These are phyloP conservation scores for Bursaphelenchus okinawaensis DNA, from an alignment of 2,888 invertebrate genomes.

Conservation along the genomic window DNA sequence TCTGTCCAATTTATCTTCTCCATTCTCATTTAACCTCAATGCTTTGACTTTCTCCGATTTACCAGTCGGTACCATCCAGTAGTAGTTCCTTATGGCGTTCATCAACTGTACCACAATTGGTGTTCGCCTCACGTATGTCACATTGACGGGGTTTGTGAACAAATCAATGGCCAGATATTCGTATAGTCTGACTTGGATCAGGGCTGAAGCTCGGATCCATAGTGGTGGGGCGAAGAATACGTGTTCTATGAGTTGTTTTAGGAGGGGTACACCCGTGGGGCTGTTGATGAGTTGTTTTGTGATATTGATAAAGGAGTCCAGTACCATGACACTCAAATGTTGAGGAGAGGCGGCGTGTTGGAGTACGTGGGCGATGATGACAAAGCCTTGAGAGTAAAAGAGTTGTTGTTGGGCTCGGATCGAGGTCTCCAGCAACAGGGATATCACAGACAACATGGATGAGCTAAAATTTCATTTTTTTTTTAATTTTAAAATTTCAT, in stretches of 20 bases:
- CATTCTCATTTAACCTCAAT: conserved; percentile 5
- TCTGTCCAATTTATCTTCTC: background rate
- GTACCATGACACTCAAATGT: conserved; percentile 47
- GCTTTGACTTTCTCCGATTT: background rate
- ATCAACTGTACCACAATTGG: conserved; percentile 89
- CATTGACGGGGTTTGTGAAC: conserved; percentile 81
- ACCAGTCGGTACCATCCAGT: conserved; percentile 84
- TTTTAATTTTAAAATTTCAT: conserved; percentile 17
- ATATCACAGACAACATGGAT: conserved; percentile 90
- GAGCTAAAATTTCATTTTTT: conserved; percentile 65
- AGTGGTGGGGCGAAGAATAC: conserved; percentile 97
- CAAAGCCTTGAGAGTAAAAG: conserved; percentile 95
- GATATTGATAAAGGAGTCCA: conserved; percentile 53
- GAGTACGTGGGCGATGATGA: conserved; percentile 77
- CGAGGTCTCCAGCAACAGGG: conserved; percentile 91
- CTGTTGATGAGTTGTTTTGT: conserved; percentile 56
- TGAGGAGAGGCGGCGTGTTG: conserved; percentile 39
- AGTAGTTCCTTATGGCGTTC: conserved; percentile 96
- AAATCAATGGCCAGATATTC: conserved; percentile 98
- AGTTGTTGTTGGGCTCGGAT: conserved; percentile 97
- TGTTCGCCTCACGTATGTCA: conserved; percentile 69
- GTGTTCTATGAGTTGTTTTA: conserved; percentile 89
- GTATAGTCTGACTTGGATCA: conserved; percentile 66
- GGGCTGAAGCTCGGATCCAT: conserved; percentile 87
- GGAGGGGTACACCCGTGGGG: conserved; percentile 53